Evolutionary conservation across 2,113 vertebrate genomes (phyloP), one percentile per base, ranked within the genome.

Genomic region (Calidris pugnax): DNA sequence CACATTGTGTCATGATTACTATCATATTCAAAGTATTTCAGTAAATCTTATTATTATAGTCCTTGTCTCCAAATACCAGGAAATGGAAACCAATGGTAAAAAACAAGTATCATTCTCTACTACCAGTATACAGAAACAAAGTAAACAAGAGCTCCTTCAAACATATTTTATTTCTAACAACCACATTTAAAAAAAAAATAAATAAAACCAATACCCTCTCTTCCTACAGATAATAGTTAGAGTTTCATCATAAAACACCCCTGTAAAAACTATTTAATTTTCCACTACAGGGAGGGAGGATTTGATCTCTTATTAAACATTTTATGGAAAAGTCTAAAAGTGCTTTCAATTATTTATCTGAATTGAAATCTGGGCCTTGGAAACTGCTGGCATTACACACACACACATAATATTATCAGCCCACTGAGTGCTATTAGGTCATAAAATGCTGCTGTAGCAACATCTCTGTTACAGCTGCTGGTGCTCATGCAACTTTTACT

Each of bases 251-350:
- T 97, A 97, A 98, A 97, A 95, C 68, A 97, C 82, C 95, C 84
- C 84, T 88, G 28, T 98, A 97, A 98, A 98, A 98, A 96, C 97
- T 97, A 97, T 97, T 98, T 98, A 98, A 98, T 98, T 98, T 97
- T 97, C 96, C 69, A 95, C 93, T 96, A 84, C 89, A 89, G 89
- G 89, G 96, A 97, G 77, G 82, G 83, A 98, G 95, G 89, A 92
- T 94, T 96, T 98, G 98, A 98, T 98, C 97, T 97, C 97, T 98
- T 98, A 98, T 98, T 98, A 98, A 98, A 97, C 97, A 98, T 97
- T 98, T 98, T 98, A 98, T 98, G 91, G 96, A 97, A 98, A 98
- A 97, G 96, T 97, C 97, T 98, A 96, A 98, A 98, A 97, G 92
- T 98, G 91, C 94, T 97, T 98, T 98, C 97, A 98, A 98, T 98